Percentiles rank a stretch among this genome's conserved stretches.
Conservation (phyloP, 2,797 vertebrate species). For the Tiaroga cobitis region DNA sequence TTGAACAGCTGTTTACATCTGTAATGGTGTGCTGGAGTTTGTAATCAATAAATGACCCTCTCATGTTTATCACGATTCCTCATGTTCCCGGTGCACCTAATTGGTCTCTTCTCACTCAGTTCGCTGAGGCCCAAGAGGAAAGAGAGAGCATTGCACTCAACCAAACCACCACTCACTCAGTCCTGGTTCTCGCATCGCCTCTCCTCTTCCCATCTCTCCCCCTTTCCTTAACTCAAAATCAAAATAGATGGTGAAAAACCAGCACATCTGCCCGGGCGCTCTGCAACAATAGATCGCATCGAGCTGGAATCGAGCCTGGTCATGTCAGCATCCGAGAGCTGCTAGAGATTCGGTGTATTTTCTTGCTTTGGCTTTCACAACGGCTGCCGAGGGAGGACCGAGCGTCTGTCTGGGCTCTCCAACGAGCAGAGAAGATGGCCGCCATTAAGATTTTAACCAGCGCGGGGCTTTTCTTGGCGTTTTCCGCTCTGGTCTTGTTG, state of each 20-base stretch:
- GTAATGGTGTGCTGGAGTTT: slow-evolving; percentile 6
- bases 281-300: slow-evolving; percentile 72
- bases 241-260: slow-evolving; percentile 81
- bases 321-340: slow-evolving; percentile 68
- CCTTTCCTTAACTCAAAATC: slow-evolving; percentile 66
- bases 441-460: slow-evolving; percentile 92
- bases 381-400: slow-evolving; percentile 76
- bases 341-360: slow-evolving; percentile 70
- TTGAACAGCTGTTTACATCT: neutral
- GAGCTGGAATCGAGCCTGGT: slow-evolving; percentile 61
- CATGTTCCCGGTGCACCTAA: slow-evolving; percentile 14
- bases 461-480: slow-evolving; percentile 86
- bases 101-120: slow-evolving; percentile 54
- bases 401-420: slow-evolving; percentile 74
- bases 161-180: slow-evolving; percentile 49
- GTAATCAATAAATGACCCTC: slow-evolving; percentile 25
- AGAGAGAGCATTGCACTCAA: slow-evolving; percentile 65
- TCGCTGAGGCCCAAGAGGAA: slow-evolving; percentile 72
- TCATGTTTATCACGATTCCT: slow-evolving; percentile 20
- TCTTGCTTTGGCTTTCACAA: slow-evolving; percentile 70
- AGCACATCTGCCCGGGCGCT: slow-evolving; percentile 69
- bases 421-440: slow-evolving; percentile 86
- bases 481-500: slow-evolving; percentile 86
- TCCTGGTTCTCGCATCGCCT: slow-evolving; percentile 60
- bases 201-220: slow-evolving; percentile 62